Evolutionary conservation across 2,113 vertebrate genomes (phyloP).

Genomic region (Hypanus sabinus): DNA sequence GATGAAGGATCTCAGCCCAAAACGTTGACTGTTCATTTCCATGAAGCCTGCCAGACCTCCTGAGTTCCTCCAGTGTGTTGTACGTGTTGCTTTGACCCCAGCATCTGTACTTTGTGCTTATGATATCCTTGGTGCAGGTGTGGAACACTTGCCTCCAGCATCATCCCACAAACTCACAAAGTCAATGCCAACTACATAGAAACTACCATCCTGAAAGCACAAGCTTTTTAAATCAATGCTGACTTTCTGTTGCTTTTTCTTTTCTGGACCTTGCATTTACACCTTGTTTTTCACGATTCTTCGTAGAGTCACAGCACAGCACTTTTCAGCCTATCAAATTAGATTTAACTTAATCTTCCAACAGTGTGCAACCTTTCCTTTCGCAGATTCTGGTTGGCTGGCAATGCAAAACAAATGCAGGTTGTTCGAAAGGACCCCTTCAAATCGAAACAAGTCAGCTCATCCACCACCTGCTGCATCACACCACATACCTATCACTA

Average conservation of each 20-base stretch:
- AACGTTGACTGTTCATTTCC: no score
- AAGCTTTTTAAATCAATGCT: not conserved
- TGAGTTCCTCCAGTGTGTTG: no score
- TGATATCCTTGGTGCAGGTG: not conserved
- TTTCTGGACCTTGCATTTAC: no score
- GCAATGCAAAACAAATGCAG: not conserved
- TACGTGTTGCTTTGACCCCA: no score
- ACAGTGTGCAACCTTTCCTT: not conserved
- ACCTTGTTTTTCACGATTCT: no score
- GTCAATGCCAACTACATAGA: no score
- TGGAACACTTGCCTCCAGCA: not conserved
- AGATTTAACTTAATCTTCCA: not conserved
- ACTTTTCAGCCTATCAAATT: not conserved
- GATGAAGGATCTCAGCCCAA: no score
- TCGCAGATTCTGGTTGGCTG: not conserved
- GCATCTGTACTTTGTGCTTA: no score
- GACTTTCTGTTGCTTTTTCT: not conserved
- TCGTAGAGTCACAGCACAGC: no score
- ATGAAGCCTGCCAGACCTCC: no score
- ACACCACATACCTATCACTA: not conserved
- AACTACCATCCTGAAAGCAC: not conserved
- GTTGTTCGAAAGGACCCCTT: not conserved
- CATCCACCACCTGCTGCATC: not conserved
- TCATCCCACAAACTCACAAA: not conserved
- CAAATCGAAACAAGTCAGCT: not conserved